phyloP scores from a whole-genome alignment of 2,113 vertebrate species.

The Lampris incognitus region DNA sequence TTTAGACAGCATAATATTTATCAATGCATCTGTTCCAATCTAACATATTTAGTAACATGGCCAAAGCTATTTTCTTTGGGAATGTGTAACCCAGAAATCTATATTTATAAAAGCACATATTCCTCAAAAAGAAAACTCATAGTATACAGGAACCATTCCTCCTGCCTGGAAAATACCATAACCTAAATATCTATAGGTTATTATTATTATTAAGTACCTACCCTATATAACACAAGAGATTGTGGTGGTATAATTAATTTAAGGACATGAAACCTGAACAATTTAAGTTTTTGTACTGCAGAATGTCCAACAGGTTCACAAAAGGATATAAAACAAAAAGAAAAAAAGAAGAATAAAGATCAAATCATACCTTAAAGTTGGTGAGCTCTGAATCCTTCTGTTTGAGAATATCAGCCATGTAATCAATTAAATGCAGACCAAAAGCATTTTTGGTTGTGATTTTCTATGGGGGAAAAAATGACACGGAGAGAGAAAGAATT shows the following conservation, averaged over 20 bases:
- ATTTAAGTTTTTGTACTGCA: background rate
- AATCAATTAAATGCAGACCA: slow-evolving; percentile 95
- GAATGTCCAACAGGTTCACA: background rate
- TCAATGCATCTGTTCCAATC: too few species aligned
- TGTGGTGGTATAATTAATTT: background rate
- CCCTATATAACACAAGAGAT: background rate
- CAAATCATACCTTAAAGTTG: slow-evolving; percentile 90
- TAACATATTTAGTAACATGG: too few species aligned
- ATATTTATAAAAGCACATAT: too few species aligned
- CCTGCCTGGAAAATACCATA: too few species aligned
- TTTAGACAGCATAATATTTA: too few species aligned
- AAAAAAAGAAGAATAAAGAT: background rate
- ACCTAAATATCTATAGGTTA: too few species aligned
- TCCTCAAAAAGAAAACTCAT: too few species aligned
- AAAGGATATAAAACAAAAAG: background rate
- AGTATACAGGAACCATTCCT: too few species aligned
- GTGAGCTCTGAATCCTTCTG: slow-evolving; percentile 89
- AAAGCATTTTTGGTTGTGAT: slow-evolving; percentile 98
- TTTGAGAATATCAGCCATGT: slow-evolving; percentile 93
- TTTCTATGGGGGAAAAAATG: slow-evolving; percentile 84
- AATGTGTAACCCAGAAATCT: too few species aligned
- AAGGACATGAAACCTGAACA: background rate
- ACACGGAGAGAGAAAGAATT: background rate
- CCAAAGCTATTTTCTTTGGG: too few species aligned
- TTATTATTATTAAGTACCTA: too few species aligned